Conservation (phyloP, 2,113 vertebrate genomes). For the Coregonus clupeaformis region DNA sequence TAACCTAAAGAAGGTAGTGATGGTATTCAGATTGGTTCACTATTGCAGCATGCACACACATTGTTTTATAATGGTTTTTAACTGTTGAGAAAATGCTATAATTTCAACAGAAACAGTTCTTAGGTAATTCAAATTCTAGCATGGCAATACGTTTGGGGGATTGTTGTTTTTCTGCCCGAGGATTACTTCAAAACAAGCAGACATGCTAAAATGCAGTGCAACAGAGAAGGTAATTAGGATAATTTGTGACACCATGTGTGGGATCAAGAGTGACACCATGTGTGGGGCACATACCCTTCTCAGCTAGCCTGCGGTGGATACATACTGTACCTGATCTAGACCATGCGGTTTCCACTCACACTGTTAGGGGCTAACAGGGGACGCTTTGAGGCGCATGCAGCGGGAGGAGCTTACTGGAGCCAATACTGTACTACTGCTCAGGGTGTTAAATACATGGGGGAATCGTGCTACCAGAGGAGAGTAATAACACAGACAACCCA, state of each 20-base stretch:
- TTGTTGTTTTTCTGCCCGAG: no score
- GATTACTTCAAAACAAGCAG: no score
- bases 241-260: no score
- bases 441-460: not conserved
- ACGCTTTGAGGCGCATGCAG: conserved; percentile 23
- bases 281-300: no score
- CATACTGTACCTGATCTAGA: conserved; percentile 33
- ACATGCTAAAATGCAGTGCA: no score
- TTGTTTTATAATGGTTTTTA: conserved; percentile 4
- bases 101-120: no score
- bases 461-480: not conserved
- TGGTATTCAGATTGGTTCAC: not conserved
- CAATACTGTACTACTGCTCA: conserved; percentile 1
- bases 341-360: conserved; percentile 8
- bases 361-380: not conserved
- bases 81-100: no score
- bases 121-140: not conserved
- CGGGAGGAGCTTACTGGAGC: not conserved
- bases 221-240: no score
- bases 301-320: no score
- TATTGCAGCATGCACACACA: conserved; percentile 6
- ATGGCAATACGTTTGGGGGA: no score
- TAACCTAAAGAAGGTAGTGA: no score
- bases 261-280: no score
- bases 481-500: not conserved